Evolutionary conservation across 2,797 vertebrate genomes (phyloP), one percentile per base, ranked within the genome.

Genomic region (Myripristis murdjan): DNA sequence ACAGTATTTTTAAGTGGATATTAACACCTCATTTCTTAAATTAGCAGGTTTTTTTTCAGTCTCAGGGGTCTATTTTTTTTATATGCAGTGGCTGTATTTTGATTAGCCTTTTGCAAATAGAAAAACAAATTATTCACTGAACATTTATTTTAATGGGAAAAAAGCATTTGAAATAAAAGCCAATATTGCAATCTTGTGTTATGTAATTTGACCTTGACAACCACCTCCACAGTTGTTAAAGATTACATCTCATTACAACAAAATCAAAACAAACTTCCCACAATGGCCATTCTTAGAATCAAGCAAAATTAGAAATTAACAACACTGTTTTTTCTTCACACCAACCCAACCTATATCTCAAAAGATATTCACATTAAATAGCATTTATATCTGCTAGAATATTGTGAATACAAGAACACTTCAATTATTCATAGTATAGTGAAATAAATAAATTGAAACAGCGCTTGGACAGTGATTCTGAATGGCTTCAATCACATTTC

Each of bases 121-220:
- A 18, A 24, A 1, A 18, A 15, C 61, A n/a, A 24, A 14, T 57
- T 18, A 12, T 3, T 49, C 53, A 2, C n/a, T 23, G 12, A 49
- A 35, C 61, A 37, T 14, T 39, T 20, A 9, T 49, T 33, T 15
- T 39, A 61, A 37, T 63, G 18, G 0, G 44, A 44, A 24, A 28
- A 28, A 28, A 28, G 28, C 20, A 20, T 20, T 20, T 57, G 12
- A 23, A 61, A 46, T 6, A 47, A 16, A 15, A 20, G 5, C 18
- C 48, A 48, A 44, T 26, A 66, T 31, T 22, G 16, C 26, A 46
- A 1, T 5, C 11, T 11, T 41, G n/a, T 49, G 3, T 15, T 61
- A 2, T 35, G 6, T 57, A n/a, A 48, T 64, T 48, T 68, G 46
- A 86, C 67, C 67, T 64, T 26, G 60, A 64, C 53, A 52, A 31